Evolutionary conservation across 2,797 vertebrate genomes (phyloP).

Genomic region (Lerista edwardsae): DNA sequence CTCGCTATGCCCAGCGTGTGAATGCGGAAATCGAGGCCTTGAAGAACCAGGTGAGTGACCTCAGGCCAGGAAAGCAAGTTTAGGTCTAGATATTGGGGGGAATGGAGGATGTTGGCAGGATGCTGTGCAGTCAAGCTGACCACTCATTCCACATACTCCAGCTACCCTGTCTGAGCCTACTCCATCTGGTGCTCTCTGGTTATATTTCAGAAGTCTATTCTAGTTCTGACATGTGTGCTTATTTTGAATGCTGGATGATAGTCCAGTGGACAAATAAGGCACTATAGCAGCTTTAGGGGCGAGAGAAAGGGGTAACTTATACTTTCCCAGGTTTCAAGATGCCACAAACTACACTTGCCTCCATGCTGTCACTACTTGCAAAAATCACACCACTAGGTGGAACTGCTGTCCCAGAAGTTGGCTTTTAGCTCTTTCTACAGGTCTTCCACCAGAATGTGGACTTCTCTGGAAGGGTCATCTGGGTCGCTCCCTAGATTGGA

Average conservation of each 20-base stretch:
- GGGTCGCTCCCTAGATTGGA: background rate
- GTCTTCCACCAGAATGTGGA: background rate
- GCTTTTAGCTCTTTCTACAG: background rate
- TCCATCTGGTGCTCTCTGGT: background rate
- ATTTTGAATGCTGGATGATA: no score
- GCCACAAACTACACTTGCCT: background rate
- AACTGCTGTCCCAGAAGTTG: background rate
- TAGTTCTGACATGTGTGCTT: background rate
- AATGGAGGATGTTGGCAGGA: background rate
- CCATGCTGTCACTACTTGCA: background rate
- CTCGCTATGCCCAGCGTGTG: constrained; percentile 75
- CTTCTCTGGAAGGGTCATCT: background rate
- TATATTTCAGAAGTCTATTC: background rate
- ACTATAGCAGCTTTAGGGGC: background rate
- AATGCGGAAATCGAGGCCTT: constrained; percentile 73
- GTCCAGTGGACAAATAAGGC: no score
- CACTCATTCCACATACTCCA: background rate
- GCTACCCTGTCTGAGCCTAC: background rate
- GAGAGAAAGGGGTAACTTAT: background rate
- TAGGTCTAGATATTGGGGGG: background rate
- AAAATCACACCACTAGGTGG: background rate
- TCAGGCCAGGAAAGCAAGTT: background rate
- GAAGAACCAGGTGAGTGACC: constrained; percentile 75
- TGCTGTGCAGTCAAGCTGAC: no score
- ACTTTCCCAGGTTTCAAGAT: background rate